A percentile compares a stretch with the other conserved stretches of the same genome.
Conservation (phyloP, 2,113 vertebrate genomes). For the Lichenostomus cassidix region DNA sequence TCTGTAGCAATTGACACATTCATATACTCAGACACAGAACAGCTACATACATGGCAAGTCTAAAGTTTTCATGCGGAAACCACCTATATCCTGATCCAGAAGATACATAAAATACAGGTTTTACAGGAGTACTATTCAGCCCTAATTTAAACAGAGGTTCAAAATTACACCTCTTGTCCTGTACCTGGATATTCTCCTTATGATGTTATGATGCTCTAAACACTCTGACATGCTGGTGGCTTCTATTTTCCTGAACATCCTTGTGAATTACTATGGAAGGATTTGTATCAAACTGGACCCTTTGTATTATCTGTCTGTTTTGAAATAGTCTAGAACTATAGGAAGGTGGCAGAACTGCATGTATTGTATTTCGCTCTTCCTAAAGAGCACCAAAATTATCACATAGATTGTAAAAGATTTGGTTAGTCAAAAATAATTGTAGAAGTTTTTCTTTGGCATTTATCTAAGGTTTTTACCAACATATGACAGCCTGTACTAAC, state of each 20-base stretch:
- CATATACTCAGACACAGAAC: neutral
- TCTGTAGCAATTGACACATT: neutral
- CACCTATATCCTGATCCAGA: neutral
- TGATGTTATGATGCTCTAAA: neutral
- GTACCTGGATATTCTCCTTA: neutral
- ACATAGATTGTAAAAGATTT: neutral
- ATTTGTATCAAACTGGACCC: neutral
- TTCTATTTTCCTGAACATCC: neutral
- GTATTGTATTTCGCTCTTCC: neutral
- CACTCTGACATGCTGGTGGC: neutral
- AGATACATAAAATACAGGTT: neutral
- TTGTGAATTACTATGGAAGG: neutral
- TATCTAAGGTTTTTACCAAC: neutral
- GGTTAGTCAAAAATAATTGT: neutral
- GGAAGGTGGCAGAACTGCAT: neutral
- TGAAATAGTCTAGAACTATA: neutral
- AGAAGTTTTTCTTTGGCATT: slow-evolving; percentile 3
- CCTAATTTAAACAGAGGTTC: neutral
- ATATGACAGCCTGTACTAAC: neutral
- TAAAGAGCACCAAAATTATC: neutral
- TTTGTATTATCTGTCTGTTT: neutral
- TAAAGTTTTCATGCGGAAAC: neutral
- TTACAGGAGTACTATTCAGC: neutral
- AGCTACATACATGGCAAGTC: neutral
- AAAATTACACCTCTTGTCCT: neutral